A percentile compares a stretch with the other conserved stretches of the same genome.
These are phyloP conservation scores for Lasioglossum marginatum DNA, from an alignment of 2,888 invertebrate species.

Conservation along the genomic window DNA sequence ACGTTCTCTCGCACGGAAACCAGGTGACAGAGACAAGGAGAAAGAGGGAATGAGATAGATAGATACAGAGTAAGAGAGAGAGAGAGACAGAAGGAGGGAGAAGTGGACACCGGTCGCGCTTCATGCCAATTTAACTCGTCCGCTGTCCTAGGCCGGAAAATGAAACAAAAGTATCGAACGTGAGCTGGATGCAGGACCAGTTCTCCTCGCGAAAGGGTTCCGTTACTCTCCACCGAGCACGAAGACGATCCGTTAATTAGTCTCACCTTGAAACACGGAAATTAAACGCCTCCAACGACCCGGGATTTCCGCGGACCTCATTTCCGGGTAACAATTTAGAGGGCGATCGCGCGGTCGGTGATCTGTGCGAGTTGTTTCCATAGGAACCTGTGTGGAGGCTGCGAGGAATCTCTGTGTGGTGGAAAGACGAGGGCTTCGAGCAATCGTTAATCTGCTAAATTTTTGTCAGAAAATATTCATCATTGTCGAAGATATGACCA, in stretches of 20 bases:
- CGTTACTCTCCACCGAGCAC: constrained; percentile 1
- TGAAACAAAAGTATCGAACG: constrained; percentile 34
- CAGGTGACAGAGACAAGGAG: neutral
- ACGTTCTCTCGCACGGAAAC: constrained; percentile 30
- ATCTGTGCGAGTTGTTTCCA: neutral
- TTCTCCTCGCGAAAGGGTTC: neutral
- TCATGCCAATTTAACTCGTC: constrained; percentile 81
- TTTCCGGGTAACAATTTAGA: neutral
- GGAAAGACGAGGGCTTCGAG: too few relatives aligned
- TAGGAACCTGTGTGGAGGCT: neutral
- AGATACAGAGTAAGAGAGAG: constrained; percentile 15
- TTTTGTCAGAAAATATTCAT: too few relatives aligned
- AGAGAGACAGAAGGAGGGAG: constrained; percentile 22
- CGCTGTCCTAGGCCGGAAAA: constrained; percentile 10
- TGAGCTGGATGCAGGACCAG: constrained; percentile 28
- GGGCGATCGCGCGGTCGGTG: neutral
- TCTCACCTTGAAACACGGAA: neutral
- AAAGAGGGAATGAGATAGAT: neutral
- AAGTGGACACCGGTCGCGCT: constrained; percentile 81
- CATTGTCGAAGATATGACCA: too few relatives aligned
- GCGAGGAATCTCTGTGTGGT: too few relatives aligned
- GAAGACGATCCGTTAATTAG: constrained; percentile 1
- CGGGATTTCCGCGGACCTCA: neutral
- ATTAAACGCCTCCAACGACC: neutral
- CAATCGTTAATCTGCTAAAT: too few relatives aligned